These are phyloP conservation scores for Sesamia inferens DNA, from an alignment of 2,888 invertebrate species.

Conservation along the genomic window DNA sequence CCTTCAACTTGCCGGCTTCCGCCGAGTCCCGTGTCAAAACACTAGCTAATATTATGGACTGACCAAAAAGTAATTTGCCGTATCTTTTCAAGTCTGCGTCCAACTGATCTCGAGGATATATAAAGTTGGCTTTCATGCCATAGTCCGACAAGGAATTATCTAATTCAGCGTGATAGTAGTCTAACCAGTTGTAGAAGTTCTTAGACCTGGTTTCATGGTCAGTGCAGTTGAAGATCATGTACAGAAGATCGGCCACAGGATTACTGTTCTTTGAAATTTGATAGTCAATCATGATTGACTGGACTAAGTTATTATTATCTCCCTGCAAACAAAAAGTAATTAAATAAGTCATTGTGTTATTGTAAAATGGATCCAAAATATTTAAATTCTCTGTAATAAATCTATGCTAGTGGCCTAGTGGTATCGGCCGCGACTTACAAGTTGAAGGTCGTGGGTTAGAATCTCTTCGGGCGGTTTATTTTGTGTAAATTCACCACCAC, in stretches of 20 bases:
- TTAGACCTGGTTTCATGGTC: constrained; percentile 64
- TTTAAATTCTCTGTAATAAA: not conserved
- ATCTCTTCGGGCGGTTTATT: no score
- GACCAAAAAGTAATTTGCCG: constrained; percentile 55
- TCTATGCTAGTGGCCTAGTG: not conserved
- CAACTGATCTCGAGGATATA: constrained; percentile 65
- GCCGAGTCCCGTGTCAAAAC: constrained; percentile 55
- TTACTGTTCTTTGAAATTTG: constrained; percentile 64
- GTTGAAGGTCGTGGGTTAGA: no score
- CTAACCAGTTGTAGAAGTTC: constrained; percentile 69
- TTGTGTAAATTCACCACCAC: no score
- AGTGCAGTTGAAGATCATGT: constrained; percentile 68
- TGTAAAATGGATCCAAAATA: not conserved
- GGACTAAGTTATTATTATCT: constrained; percentile 34
- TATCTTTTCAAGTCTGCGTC: constrained; percentile 66
- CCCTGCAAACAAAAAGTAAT: constrained; percentile 62
- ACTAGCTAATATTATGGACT: constrained; percentile 54
- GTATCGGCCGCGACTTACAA: no score
- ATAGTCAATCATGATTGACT: constrained; percentile 72
- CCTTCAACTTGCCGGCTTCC: constrained; percentile 54
- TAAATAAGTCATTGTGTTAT: not conserved
- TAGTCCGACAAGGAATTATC: constrained; percentile 60
- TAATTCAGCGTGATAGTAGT: constrained; percentile 66
- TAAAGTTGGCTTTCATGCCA: constrained; percentile 55
- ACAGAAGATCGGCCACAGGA: constrained; percentile 69